These are phyloP conservation scores for Brachionus sp. DNA, from an alignment of 1,140 invertebrate genomes.

Conservation along the genomic window DNA sequence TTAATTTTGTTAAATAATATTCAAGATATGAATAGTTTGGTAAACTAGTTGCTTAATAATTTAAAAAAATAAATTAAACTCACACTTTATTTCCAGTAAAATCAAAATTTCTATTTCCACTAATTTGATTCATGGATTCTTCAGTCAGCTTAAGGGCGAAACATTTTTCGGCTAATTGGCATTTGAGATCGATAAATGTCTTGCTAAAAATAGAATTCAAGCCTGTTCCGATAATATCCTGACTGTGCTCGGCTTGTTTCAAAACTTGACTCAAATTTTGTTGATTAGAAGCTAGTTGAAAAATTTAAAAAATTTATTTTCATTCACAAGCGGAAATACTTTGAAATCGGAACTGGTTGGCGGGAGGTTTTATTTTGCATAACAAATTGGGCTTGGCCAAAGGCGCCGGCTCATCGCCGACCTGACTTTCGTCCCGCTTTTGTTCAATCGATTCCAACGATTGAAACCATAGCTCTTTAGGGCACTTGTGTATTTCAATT, in stretches of 20 bases:
- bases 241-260: background rate
- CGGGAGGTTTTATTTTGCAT: background rate
- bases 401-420: background rate
- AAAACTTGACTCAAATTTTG: background rate
- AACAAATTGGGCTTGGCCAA: background rate
- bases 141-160: slow-evolving; percentile 14
- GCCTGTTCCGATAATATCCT: background rate
- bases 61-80: background rate
- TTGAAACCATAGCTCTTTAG: slow-evolving; percentile 38
- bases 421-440: background rate
- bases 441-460: background rate
- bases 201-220: background rate
- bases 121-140: slow-evolving; percentile 8
- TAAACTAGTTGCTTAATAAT: background rate
- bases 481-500: slow-evolving; percentile 42
- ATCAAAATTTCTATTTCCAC: slow-evolving; percentile 4
- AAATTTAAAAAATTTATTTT: background rate
- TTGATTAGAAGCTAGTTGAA: background rate
- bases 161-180: background rate
- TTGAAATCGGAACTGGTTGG: slow-evolving; percentile 17
- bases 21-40: background rate
- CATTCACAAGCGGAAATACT: background rate
- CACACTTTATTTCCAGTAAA: background rate
- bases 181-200: background rate
- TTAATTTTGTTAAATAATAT: too few relatives aligned